Evolutionary conservation across 2,797 vertebrate genomes (phyloP).

Genomic region (Oceanodroma leucorhoa): DNA sequence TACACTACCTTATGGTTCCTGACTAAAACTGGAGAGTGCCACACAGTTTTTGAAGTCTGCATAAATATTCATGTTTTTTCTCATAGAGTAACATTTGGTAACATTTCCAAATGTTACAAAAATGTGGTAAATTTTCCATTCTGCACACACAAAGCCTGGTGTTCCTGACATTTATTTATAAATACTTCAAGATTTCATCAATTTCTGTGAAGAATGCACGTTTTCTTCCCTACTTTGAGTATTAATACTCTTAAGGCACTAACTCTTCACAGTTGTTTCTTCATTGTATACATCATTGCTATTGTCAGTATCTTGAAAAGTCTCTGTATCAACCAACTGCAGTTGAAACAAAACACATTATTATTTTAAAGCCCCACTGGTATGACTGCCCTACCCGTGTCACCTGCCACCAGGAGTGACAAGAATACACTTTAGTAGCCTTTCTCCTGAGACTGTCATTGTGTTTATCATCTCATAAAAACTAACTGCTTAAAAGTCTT

Average conservation of each 20-base stretch:
- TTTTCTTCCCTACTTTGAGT: neutral
- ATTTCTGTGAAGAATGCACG: neutral
- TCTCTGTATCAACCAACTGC: neutral
- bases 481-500: neutral
- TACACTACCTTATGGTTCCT: neutral
- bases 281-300: neutral
- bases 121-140: neutral
- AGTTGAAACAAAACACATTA: neutral
- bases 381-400: neutral
- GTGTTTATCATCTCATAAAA: neutral
- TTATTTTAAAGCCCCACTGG: neutral
- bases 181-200: neutral
- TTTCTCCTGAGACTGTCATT: neutral
- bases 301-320: neutral
- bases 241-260: neutral
- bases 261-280: neutral
- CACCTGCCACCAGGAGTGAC: neutral
- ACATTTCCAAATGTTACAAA: neutral
- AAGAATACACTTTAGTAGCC: neutral
- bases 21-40: neutral
- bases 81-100: neutral
- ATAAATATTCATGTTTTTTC: neutral
- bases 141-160: neutral
- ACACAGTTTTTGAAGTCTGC: neutral
- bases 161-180: neutral